These are phyloP conservation scores for Drosophila asahinai DNA, from an alignment of 1,140 invertebrate species.

Conservation along the genomic window DNA sequence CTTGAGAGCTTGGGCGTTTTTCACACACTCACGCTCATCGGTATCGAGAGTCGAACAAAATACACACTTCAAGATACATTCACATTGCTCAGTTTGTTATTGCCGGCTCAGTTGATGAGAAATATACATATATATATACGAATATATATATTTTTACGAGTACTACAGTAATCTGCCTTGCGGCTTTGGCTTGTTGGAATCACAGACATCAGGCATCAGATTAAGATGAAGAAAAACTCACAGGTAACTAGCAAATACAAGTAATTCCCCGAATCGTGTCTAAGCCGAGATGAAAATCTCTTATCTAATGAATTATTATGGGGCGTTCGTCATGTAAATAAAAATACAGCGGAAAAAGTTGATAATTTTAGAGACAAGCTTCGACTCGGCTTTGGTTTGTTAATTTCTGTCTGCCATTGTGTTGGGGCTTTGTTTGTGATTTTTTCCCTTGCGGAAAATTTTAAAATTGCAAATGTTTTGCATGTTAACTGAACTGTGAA, in stretches of 20 bases:
- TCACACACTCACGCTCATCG: conserved; percentile 63
- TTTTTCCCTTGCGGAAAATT: conserved; percentile 37
- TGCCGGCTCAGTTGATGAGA: conserved; percentile 27
- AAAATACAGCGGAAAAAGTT: conserved; percentile 27
- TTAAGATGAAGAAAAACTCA: conserved; percentile 31
- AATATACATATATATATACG: neutral
- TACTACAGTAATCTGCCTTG: conserved; percentile 30
- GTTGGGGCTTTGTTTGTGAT: conserved; percentile 14
- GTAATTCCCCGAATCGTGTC: conserved; percentile 45
- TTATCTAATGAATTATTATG: conserved; percentile 45
- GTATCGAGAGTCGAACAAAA: conserved; percentile 34
- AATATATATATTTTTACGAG: neutral
- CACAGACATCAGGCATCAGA: conserved; percentile 7
- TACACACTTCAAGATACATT: conserved; percentile 73
- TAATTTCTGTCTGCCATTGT: conserved; percentile 29
- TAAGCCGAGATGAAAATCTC: conserved; percentile 36
- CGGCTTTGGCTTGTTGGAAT: conserved; percentile 28
- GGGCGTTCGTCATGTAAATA: conserved; percentile 32
- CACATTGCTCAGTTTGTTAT: conserved; percentile 49
- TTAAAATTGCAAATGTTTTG: conserved; percentile 54
- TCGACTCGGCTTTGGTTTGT: conserved; percentile 21
- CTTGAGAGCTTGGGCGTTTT: conserved; percentile 71
- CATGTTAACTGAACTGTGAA: conserved; percentile 50
- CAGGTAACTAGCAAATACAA: conserved; percentile 20
- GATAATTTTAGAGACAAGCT: conserved; percentile 47